Evolutionary conservation across 2,888 invertebrate genomes (phyloP), one percentile per base, ranked within the genome.

Genomic region (Epiperipatus broadwayi): DNA sequence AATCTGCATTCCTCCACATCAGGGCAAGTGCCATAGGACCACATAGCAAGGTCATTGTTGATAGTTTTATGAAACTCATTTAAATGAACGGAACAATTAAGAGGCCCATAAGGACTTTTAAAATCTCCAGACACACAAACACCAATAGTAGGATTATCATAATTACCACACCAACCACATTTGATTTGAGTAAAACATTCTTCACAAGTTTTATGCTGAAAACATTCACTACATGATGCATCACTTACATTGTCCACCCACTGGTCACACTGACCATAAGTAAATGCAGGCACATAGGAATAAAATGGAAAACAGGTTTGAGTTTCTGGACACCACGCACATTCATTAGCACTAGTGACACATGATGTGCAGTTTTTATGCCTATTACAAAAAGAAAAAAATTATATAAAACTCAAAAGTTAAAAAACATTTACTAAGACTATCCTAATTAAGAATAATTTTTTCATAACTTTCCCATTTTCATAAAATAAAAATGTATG

Each of bases 321-420:
- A 0, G 80, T 80, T 18, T 84, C 80, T 55, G 85, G 83, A 57
- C 91, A 91, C 91, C 91, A 91, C 1, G 87, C 87, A 59, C 91
- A 91, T 42, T 84, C 71, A 18, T 81, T 81, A 34, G 72, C 72
- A 51, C 79, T 78, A 50, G 78, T 78, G 36, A 91, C 65, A 54
- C 91, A 91, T 38, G 47, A 48, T 1, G 48, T 41, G 43, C 60
- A 59, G 37, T 50, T 50, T 10, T 37, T 47, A 4, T 54, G 52
- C 21, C 56, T 56, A 44, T n/a, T n/a, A n/a, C n/a, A n/a, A n/a
- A n/a, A n/a, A n/a, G n/a, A n/a, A n/a, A n/a, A n/a, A n/a, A n/a
- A n/a, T n/a, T n/a, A n/a, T n/a, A n/a, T n/a, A n/a, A n/a, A n/a
- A n/a, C n/a, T n/a, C n/a, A n/a, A n/a, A n/a, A n/a, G n/a, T n/a